These are phyloP conservation scores for Opisthocomus hoazin DNA, from an alignment of 2,113 vertebrate species.

Conservation along the genomic window DNA sequence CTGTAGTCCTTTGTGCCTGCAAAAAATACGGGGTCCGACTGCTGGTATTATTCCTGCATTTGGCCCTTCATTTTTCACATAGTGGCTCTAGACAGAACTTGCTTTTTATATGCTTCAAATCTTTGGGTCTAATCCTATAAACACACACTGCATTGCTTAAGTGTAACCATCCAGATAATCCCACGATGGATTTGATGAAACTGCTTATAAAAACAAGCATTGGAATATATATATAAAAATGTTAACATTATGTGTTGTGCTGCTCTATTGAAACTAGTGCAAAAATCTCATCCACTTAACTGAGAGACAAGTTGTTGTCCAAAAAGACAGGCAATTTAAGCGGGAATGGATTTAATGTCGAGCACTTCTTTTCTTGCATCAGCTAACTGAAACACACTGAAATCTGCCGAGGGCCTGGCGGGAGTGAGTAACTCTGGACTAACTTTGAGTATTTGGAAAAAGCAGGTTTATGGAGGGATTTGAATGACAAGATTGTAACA, in stretches of 20 bases:
- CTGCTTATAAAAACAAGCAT: not conserved
- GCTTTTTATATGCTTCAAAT: not conserved
- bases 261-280: not conserved
- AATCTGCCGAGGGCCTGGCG: not conserved
- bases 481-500: not conserved
- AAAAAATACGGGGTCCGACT: not conserved
- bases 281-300: not conserved
- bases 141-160: not conserved
- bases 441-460: not conserved
- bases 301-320: not conserved
- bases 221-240: not conserved
- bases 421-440: not conserved
- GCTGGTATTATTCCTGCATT: not conserved
- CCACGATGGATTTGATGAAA: not conserved
- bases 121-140: constrained; percentile 7
- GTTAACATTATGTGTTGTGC: not conserved
- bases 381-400: not conserved
- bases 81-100: not conserved
- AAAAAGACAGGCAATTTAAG: not conserved
- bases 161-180: not conserved
- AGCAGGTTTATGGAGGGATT: not conserved
- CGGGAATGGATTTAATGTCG: not conserved
- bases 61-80: not conserved
- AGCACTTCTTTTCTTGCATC: not conserved
- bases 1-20: not conserved